Evolutionary conservation across 1,140 invertebrate species (phyloP), one percentile per base, ranked within the genome.

Genomic region (Atta colombica): DNA sequence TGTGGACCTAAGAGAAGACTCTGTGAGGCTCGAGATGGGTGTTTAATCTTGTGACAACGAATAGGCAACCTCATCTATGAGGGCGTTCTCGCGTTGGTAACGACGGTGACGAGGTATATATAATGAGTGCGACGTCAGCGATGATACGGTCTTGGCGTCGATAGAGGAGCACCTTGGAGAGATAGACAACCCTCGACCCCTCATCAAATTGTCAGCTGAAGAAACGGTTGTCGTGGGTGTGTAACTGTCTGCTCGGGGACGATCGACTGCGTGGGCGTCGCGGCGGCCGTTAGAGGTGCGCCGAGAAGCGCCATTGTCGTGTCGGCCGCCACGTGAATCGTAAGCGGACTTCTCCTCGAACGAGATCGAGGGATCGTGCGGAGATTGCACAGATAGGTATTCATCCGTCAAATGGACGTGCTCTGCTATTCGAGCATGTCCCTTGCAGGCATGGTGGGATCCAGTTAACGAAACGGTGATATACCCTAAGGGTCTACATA

Each of bases 261-360:
- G 89, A 86, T 90, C 87, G 89, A 90, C 87, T 90, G 87, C 82
- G 89, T 90, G 89, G 89, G 89, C 85, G 89, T 90, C 89, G 89
- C 89, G 89, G 51, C 61, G 85, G 88, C 89, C 75, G 89, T 69
- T 89, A 89, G 77, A 90, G 89, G 86, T 77, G 55, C 85, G 87
- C 80, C 89, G 87, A 86, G 75, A 72, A 88, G 89, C 89, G 89
- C 89, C 89, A 90, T 90, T 89, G 87, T 88, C 77, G 89, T 74
- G 55, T 90, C 89, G 82, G 81, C 77, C 49, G 89, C 89, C 89
- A 90, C 89, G 89, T 90, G 89, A 90, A 90, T 90, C 89, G 77
- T 55, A 35, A 61, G n/a, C 61, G 28, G 14, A 66, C 28, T 53
- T 66, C 61, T 49, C 65, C 69, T 35, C 72, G 28, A 49, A 51